These are phyloP conservation scores for Rattus norvegicus DNA, from an alignment of 2,113 vertebrate genomes.

Conservation along the genomic window DNA sequence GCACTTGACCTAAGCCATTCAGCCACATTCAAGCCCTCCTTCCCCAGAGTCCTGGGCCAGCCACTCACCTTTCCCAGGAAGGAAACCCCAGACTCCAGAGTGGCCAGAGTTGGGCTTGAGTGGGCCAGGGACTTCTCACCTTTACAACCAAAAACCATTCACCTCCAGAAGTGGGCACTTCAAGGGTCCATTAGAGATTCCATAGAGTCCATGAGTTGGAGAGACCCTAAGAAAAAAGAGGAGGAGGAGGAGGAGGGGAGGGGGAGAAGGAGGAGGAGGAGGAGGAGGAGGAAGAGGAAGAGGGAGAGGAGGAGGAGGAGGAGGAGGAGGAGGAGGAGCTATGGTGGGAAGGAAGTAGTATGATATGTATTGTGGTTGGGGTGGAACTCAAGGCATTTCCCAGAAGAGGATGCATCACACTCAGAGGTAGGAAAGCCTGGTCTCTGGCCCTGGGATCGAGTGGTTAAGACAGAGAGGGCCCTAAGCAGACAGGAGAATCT, in stretches of 20 bases:
- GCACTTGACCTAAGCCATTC: background rate
- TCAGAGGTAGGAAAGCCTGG: background rate
- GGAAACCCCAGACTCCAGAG: background rate
- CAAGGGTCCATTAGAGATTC: background rate
- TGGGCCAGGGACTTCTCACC: background rate
- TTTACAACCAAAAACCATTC: background rate
- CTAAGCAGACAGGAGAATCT: background rate
- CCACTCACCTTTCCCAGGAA: background rate
- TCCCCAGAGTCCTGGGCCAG: background rate
- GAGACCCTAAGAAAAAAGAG: background rate
- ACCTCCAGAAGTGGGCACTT: background rate
- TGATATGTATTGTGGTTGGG: background rate
- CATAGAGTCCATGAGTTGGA: background rate
- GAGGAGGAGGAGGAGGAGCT: too few relatives aligned
- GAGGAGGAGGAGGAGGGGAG: background rate
- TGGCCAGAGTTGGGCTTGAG: fast-evolving
- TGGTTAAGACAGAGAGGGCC: background rate
- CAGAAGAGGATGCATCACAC: too few relatives aligned
- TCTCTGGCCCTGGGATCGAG: fast-evolving
- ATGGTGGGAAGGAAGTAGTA: too few relatives aligned
- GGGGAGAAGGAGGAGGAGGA: too few relatives aligned
- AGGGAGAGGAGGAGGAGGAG: background rate
- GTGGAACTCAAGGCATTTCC: fast-evolving
- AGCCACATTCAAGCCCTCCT: background rate
- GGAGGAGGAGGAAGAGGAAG: too few relatives aligned